Percentiles rank a stretch among this genome's conserved stretches.
Conservation (phyloP, 2,113 vertebrate species). For the Brachypteracias leptosomus region DNA sequence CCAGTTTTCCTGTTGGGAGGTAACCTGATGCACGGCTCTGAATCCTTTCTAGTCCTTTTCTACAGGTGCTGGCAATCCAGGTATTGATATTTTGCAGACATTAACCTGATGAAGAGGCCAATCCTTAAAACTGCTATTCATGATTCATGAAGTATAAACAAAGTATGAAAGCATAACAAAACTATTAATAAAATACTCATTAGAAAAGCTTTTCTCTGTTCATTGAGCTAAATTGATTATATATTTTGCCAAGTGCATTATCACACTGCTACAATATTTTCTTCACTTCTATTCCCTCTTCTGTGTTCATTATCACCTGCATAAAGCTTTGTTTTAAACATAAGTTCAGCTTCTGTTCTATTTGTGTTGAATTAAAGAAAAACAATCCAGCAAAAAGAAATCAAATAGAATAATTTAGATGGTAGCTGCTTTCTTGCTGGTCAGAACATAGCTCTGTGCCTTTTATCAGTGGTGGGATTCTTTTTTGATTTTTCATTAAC, state of each 20-base stretch:
- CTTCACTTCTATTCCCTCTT: neutral
- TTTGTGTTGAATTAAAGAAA: slow-evolving; percentile 24
- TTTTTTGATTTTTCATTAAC: neutral
- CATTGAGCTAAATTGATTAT: neutral
- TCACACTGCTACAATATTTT: neutral
- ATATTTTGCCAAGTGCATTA: neutral
- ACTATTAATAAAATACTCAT: neutral
- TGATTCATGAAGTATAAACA: neutral
- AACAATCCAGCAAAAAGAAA: neutral
- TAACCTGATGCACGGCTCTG: neutral
- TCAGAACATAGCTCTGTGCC: neutral
- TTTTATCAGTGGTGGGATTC: neutral
- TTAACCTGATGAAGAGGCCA: neutral
- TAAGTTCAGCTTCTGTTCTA: neutral
- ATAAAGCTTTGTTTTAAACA: neutral
- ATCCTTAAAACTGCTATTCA: neutral
- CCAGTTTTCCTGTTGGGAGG: neutral
- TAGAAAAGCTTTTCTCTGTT: neutral
- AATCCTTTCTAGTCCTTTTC: neutral
- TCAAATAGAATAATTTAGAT: neutral
- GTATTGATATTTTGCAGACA: neutral
- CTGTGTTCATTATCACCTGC: neutral
- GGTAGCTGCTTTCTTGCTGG: neutral
- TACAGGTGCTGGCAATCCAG: neutral
- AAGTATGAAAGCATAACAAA: neutral